Evolutionary conservation across 2,888 invertebrate species (phyloP).

Genomic region (Drosophila macrospina): DNA sequence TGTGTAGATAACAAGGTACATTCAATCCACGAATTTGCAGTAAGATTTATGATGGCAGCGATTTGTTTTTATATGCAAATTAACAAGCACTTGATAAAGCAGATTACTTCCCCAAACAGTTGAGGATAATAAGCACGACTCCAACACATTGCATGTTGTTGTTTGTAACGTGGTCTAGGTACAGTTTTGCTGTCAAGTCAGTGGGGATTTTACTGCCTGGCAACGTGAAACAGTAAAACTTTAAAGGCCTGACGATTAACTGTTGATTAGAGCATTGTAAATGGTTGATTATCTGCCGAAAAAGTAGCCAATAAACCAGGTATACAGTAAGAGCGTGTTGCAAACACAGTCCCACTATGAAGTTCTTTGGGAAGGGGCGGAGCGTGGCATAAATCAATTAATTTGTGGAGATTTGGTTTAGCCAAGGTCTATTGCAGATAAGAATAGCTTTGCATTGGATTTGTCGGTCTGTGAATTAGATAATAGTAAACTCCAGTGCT

Average conservation of each 20-base stretch:
- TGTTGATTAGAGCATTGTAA: slow-evolving; percentile 61
- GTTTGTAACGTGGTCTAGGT: neutral
- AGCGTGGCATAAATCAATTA: slow-evolving; percentile 64
- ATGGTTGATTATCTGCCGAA: slow-evolving; percentile 45
- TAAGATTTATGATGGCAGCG: slow-evolving; percentile 38
- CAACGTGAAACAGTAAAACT: slow-evolving; percentile 30
- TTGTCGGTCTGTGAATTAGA: slow-evolving; percentile 43
- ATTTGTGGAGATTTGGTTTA: slow-evolving; percentile 47
- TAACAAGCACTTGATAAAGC: slow-evolving; percentile 30
- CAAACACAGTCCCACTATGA: slow-evolving; percentile 9
- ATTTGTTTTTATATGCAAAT: slow-evolving; percentile 40
- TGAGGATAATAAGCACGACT: too few species aligned
- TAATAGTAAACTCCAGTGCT: slow-evolving; percentile 27
- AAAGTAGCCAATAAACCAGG: slow-evolving; percentile 28
- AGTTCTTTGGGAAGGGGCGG: slow-evolving; percentile 6
- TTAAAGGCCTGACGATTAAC: slow-evolving; percentile 34
- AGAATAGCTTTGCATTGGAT: slow-evolving; percentile 46
- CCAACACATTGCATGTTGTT: too few species aligned
- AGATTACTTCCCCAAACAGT: too few species aligned
- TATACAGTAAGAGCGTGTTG: too few species aligned
- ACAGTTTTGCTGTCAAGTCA: slow-evolving; percentile 5
- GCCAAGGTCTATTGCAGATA: slow-evolving; percentile 26
- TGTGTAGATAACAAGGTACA: slow-evolving; percentile 25
- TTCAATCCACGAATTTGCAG: neutral
- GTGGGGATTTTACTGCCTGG: slow-evolving; percentile 38